phyloP scores from a whole-genome alignment of 1,140 invertebrate species.

The Drosophila tsacasi region DNA sequence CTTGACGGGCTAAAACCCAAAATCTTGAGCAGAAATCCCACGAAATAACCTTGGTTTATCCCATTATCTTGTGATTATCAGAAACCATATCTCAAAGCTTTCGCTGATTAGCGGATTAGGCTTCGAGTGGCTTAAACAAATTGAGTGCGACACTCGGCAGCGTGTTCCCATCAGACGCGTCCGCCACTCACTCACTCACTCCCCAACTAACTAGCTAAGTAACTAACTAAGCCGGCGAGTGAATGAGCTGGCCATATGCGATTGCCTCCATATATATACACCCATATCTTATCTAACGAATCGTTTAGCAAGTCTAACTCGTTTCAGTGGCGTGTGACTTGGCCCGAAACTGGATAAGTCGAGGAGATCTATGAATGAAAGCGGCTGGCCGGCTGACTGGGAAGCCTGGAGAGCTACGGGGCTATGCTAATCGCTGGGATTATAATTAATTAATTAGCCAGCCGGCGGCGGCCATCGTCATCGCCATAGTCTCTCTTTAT shows the following conservation, averaged over 20 bases:
- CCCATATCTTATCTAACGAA: constrained; percentile 78
- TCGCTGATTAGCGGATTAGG: constrained; percentile 20
- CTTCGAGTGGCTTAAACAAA: constrained; percentile 63
- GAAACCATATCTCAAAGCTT: not conserved
- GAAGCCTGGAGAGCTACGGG: constrained; percentile 37
- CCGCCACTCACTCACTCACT: constrained; percentile 22
- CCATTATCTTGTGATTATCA: not conserved
- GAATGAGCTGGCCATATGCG: constrained; percentile 40
- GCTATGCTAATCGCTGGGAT: constrained; percentile 73
- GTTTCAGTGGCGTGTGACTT: constrained; percentile 61
- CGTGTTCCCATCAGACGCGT: constrained; percentile 57
- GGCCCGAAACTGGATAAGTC: constrained; percentile 23
- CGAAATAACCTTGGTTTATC: not conserved
- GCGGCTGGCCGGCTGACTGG: constrained; percentile 26
- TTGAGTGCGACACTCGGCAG: constrained; percentile 77
- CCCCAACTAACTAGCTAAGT: constrained; percentile 18
- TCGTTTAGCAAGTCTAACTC: constrained; percentile 81
- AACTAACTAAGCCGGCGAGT: constrained; percentile 24
- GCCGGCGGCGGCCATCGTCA: constrained; percentile 25
- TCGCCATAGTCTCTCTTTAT: not conserved
- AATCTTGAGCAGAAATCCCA: not conserved
- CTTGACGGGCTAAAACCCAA: too few species aligned
- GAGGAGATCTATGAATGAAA: constrained; percentile 78
- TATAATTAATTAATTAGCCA: constrained; percentile 80
- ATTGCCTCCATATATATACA: constrained; percentile 21